phyloP scores from a whole-genome alignment of 2,113 vertebrate genomes.

The Butorides virescens region DNA sequence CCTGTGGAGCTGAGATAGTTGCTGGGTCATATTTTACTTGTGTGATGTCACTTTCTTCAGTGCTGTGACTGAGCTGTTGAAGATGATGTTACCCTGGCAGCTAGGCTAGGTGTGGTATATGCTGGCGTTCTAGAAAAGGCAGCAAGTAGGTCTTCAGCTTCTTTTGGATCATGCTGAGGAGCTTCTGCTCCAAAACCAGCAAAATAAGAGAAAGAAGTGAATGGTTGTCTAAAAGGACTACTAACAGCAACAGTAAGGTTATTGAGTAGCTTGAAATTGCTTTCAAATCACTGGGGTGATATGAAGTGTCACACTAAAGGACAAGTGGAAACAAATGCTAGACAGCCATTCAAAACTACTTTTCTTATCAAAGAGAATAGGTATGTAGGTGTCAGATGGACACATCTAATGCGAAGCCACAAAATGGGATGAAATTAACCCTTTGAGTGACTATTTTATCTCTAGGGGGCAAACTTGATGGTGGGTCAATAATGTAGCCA shows the following conservation, averaged over 20 bases:
- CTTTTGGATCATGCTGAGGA: background rate
- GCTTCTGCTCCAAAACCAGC: background rate
- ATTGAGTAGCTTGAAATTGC: background rate
- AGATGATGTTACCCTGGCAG: background rate
- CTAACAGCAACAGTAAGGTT: background rate
- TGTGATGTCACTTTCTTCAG: background rate
- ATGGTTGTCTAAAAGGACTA: background rate
- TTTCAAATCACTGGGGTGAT: background rate
- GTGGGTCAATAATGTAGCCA: background rate
- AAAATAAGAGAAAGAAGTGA: background rate
- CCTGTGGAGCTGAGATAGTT: fast-evolving
- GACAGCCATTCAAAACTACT: background rate
- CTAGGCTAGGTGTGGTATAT: background rate
- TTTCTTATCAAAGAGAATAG: background rate
- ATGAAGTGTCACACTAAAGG: background rate
- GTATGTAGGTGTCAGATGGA: background rate
- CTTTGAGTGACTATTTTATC: background rate
- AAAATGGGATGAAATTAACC: background rate
- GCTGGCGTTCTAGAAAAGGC: background rate
- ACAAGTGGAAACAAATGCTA: background rate
- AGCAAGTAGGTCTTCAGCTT: background rate
- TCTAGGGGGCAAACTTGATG: background rate
- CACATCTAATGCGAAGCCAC: background rate
- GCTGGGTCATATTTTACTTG: background rate
- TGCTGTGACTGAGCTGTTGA: background rate